Evolutionary conservation across 2,113 vertebrate species (phyloP).

Genomic region (Melospiza melodia): DNA sequence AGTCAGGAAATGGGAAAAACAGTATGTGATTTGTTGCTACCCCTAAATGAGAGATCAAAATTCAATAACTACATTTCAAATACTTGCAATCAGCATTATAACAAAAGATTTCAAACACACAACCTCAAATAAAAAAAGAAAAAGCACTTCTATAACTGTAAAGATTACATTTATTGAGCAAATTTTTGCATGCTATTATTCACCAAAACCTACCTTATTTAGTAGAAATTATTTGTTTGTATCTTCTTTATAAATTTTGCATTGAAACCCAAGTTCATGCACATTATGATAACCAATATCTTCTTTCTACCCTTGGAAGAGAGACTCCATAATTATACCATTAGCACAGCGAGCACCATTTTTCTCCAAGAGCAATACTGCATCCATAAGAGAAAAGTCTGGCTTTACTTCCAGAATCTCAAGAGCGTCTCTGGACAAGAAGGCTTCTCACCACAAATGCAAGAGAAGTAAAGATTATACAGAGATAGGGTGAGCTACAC

Average conservation of each 20-base stretch:
- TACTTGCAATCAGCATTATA: neutral
- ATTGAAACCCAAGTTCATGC: slow-evolving; percentile 25
- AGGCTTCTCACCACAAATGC: neutral
- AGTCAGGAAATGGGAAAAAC: neutral
- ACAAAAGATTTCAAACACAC: neutral
- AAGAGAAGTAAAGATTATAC: neutral
- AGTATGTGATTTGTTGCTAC: neutral
- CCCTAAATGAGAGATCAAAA: neutral
- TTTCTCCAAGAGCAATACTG: neutral
- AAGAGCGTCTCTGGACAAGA: neutral
- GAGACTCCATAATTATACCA: slow-evolving; percentile 23
- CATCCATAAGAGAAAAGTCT: neutral
- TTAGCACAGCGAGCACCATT: slow-evolving; percentile 7
- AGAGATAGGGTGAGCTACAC: neutral
- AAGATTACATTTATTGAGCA: neutral
- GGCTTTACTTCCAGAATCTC: neutral
- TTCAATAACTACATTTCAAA: neutral
- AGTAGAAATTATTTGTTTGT: neutral
- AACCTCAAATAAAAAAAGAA: neutral
- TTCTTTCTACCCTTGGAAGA: neutral
- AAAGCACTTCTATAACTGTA: neutral
- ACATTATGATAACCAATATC: slow-evolving; percentile 36
- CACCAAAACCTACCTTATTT: neutral
- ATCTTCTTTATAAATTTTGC: slow-evolving; percentile 25
- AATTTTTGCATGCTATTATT: neutral